Conservation (phyloP, 2,797 vertebrate species). For the Notamacropus eugenii region DNA sequence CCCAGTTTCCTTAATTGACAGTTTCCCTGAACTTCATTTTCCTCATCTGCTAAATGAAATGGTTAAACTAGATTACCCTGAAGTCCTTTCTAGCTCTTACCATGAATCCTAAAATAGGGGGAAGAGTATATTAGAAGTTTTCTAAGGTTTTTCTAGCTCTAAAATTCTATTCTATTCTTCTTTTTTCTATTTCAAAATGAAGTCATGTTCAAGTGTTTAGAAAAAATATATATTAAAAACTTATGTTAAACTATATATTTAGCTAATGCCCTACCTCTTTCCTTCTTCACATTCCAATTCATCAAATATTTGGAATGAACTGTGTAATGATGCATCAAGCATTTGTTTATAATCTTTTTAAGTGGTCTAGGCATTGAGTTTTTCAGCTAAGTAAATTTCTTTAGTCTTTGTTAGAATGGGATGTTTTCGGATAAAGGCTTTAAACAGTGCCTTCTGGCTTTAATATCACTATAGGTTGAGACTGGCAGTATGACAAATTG, state of each 20-base stretch:
- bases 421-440: background rate
- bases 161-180: background rate
- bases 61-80: background rate
- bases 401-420: background rate
- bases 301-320: background rate
- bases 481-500: background rate
- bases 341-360: conserved; percentile 12
- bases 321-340: background rate
- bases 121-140: background rate
- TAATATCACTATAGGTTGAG: background rate
- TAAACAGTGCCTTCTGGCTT: background rate
- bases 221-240: background rate
- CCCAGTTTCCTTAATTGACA: background rate
- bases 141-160: background rate
- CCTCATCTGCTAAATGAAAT: background rate
- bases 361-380: background rate
- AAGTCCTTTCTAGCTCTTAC: background rate
- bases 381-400: background rate
- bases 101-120: background rate
- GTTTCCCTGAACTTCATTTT: background rate
- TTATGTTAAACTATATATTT: background rate
- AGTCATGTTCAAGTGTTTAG: background rate
- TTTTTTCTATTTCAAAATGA: background rate
- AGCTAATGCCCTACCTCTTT: background rate
- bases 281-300: background rate